Conservation (phyloP, 2,797 vertebrate genomes). For the Geotrypetes seraphini region DNA sequence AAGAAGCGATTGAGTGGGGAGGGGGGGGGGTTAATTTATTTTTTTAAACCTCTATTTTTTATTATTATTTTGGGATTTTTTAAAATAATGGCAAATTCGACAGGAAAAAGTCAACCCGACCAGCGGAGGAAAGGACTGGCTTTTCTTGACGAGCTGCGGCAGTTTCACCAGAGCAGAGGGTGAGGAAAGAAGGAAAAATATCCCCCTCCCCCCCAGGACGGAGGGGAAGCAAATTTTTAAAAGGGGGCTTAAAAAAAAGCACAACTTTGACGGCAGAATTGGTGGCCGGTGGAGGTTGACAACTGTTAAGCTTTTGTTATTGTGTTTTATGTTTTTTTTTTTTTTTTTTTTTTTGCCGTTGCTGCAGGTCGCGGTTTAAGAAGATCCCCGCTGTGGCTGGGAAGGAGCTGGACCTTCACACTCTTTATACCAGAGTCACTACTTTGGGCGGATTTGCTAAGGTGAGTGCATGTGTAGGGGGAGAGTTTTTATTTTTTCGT, state of each 20-base stretch:
- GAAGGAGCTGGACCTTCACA: constrained; percentile 93
- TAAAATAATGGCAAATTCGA: constrained; percentile 94
- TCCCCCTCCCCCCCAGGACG: too few relatives aligned
- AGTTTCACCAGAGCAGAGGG: constrained; percentile 99
- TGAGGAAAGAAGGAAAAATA: too few relatives aligned
- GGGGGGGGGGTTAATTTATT: constrained; percentile 52
- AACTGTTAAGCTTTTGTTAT: constrained; percentile 27
- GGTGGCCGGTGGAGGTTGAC: constrained; percentile 38
- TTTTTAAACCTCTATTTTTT: constrained; percentile 64
- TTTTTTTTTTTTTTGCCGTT: too few relatives aligned
- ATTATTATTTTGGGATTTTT: constrained; percentile 67
- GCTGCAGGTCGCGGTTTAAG: constrained; percentile 88
- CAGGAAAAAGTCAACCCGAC: constrained; percentile 93
- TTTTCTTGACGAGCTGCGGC: constrained; percentile 99
- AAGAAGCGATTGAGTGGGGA: constrained; percentile 83
- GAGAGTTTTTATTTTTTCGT: constrained; percentile 49
- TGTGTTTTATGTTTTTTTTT: too few relatives aligned
- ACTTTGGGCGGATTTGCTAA: constrained; percentile 97
- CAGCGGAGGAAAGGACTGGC: constrained; percentile 97
- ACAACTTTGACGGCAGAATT: constrained; percentile 49
- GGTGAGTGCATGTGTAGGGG: constrained; percentile 88
- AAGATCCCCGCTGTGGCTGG: constrained; percentile 97
- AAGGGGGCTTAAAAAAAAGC: constrained; percentile 4
- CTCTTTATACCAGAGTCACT: constrained; percentile 95
- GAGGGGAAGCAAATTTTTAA: constrained; percentile 17